phyloP scores from a whole-genome alignment of 2,888 invertebrate species.

The Caenorhabditis imperialis region DNA sequence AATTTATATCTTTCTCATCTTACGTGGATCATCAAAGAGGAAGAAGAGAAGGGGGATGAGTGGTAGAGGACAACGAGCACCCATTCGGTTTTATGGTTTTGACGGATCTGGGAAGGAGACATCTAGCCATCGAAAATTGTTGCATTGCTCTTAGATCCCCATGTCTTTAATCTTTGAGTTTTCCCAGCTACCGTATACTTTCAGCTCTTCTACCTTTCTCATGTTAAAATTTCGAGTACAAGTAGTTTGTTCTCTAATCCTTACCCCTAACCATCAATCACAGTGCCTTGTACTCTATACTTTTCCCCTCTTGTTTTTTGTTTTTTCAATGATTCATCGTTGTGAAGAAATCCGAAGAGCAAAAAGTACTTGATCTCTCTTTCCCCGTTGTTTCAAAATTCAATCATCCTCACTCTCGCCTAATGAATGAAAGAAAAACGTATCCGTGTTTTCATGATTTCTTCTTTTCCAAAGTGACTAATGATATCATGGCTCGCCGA shows the following conservation, averaged over 20 bases:
- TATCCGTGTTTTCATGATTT: not conserved
- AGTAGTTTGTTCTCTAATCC: constrained; percentile 29
- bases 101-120: too few relatives aligned
- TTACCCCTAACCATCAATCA: constrained; percentile 37
- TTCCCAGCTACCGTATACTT: not conserved
- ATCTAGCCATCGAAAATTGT: too few relatives aligned
- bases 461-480: constrained; percentile 17
- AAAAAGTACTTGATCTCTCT: not conserved
- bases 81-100: too few relatives aligned
- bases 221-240: not conserved
- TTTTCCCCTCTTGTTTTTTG: constrained; percentile 1
- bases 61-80: constrained; percentile 8
- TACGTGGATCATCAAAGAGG: constrained; percentile 26
- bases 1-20: constrained; percentile 34
- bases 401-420: too few relatives aligned
- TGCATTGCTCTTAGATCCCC: too few relatives aligned
- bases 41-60: constrained; percentile 11
- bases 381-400: too few relatives aligned
- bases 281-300: constrained; percentile 29
- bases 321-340: constrained; percentile 15
- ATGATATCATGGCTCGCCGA: constrained; percentile 20
- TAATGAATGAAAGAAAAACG: not conserved
- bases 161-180: too few relatives aligned
- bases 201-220: not conserved
- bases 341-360: constrained; percentile 13